A percentile compares a stretch with the other conserved stretches of the same genome.
phyloP scores from a whole-genome alignment of 1,140 invertebrate species.

The Drosophila insularis region DNA sequence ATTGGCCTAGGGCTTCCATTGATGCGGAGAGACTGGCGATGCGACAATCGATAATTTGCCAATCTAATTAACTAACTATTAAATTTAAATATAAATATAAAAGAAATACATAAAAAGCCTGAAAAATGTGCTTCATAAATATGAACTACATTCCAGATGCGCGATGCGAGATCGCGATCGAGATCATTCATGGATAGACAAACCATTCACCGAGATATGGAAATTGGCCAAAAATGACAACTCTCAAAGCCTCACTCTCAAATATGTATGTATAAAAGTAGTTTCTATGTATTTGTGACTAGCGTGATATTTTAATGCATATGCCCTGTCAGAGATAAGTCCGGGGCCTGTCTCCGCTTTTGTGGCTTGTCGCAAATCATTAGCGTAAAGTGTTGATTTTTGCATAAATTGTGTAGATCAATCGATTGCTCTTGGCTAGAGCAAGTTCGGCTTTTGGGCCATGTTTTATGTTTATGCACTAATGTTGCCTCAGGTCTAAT shows the following conservation, averaged over 20 bases:
- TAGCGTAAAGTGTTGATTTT: constrained; percentile 70
- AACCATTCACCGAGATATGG: constrained; percentile 10
- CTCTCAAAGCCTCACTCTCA: constrained; percentile 1
- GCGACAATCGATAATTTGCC: constrained; percentile 53
- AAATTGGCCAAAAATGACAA: not conserved
- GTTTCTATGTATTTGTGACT: not conserved
- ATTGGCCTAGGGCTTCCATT: constrained; percentile 18
- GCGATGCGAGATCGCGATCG: constrained; percentile 33
- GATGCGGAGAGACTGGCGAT: constrained; percentile 16
- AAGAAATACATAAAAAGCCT: constrained; percentile 37
- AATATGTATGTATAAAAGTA: constrained; percentile 21
- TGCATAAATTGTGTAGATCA: constrained; percentile 63
- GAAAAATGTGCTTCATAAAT: constrained; percentile 61
- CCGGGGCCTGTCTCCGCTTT: constrained; percentile 40
- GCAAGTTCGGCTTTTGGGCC: constrained; percentile 32
- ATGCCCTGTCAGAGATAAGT: constrained; percentile 29
- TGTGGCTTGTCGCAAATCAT: constrained; percentile 63
- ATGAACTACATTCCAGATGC: constrained; percentile 9
- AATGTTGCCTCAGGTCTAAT: constrained; percentile 25
- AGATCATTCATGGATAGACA: constrained; percentile 49
- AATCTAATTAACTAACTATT: constrained; percentile 72
- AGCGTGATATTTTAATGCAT: constrained; percentile 16
- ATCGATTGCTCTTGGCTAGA: constrained; percentile 48
- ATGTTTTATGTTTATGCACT: constrained; percentile 40
- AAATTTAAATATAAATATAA: constrained; percentile 67